phyloP scores from a whole-genome alignment of 2,113 vertebrate genomes.

The Brevimyrus niger region DNA sequence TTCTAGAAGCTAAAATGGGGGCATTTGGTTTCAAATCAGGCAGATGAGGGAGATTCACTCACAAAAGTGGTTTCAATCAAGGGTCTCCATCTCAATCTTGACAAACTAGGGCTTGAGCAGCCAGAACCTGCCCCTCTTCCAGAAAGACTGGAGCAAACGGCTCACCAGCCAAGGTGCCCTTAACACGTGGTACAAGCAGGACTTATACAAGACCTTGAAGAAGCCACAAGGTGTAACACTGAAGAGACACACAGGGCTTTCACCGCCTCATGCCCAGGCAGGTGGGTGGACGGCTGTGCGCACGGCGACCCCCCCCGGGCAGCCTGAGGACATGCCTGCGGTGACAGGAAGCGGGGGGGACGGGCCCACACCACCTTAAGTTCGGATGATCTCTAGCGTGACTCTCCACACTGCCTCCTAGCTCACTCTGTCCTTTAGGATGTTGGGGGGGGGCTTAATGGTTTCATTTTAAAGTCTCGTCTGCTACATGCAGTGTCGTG shows the following conservation, averaged over 20 bases:
- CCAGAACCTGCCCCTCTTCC: neutral
- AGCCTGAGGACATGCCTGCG: neutral
- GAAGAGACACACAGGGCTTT: neutral
- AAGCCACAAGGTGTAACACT: neutral
- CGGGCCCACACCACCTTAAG: neutral
- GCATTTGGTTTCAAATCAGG: neutral
- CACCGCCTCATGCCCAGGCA: neutral
- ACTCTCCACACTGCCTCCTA: neutral
- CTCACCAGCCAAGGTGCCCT: neutral
- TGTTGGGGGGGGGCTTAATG: too few species aligned
- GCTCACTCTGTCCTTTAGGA: neutral
- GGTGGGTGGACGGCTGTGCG: neutral
- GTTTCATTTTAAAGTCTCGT: neutral
- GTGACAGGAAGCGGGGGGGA: neutral
- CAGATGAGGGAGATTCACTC: neutral
- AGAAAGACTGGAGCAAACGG: neutral
- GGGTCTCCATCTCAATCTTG: neutral
- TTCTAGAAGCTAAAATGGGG: conserved; percentile 26
- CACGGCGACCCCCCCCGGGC: neutral
- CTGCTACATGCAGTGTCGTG: conserved; percentile 40
- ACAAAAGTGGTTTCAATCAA: neutral
- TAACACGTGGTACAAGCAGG: neutral
- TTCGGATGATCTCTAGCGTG: neutral
- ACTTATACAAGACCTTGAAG: neutral
- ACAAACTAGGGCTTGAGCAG: neutral